Base-by-base conservation (phyloP, 2,888 invertebrate genomes). In the Drosophila vallismaia region DNA sequence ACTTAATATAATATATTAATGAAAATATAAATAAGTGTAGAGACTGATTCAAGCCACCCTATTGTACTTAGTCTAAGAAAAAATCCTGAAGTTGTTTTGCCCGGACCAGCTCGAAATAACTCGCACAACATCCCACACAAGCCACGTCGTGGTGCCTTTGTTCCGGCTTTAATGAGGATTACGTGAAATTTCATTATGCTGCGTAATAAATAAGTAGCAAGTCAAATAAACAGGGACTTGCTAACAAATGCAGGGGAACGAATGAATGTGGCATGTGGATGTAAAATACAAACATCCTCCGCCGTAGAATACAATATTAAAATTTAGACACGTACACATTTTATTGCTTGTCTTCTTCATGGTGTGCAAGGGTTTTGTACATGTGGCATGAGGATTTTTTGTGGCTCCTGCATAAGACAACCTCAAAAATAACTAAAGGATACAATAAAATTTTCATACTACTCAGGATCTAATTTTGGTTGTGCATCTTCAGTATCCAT, bases 261-360 rank as follows among this genome's bases (percentile, higher is more conserved):
- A 64, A 66, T 31, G 63, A 62, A 66, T 31, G 44, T 62, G 40
- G 40, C 40, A 42, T 42, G 12, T 19, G 14, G 40, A 42, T 42
- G 40, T 36, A n/a, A 36, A 36, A 36, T 28, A 49, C 55, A 56
- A 50, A 50, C 49, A 50, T 29, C 36, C 54, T 48, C 48, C 45
- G n/a, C 62, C 59, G 40, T 40, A 48, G 40, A 31, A 48, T 60
- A 70, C 48, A 74, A 86, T 82, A 86, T 82, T 82, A 82, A 80
- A 82, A 82, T 82, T 84, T 85, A 84, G 82, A 82, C 82, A 82
- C 82, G 82, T 86, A 80, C 85, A 76, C 76, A 74, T 86, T 84
- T 86, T 84, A 86, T 82, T 80, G 81, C 71, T 74, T 76, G 74
- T 76, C 74, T 66, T 77, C 74, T 66, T 29, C 46, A 54, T 8